Evolutionary conservation across 2,888 invertebrate genomes (phyloP), one percentile per base, ranked within the genome.

Genomic region (Brenthis daphne): DNA sequence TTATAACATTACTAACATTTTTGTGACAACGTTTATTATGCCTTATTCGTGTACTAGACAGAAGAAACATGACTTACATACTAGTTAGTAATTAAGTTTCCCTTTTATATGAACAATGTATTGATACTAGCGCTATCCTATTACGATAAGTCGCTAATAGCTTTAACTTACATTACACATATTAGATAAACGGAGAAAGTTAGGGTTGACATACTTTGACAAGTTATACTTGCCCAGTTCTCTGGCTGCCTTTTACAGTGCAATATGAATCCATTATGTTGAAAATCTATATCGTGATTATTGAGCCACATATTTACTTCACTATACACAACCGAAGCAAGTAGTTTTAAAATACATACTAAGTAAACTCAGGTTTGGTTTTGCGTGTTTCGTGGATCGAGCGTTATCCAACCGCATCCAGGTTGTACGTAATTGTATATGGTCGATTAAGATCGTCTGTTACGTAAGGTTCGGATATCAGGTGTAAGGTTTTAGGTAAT

Each of bases 391-490:
- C 56, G 69, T 73, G 69, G 58, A 51, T 37, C 37, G 64, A 61
- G 37, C 68, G 71, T 69, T 74, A 77, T 68, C 76, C 75, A 76
- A 77, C 74, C 72, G 70, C 73, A 73, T 72, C 73, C 72, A 70
- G 73, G 75, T 75, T 73, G 71, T 65, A 57, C 65, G 75, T 69
- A 73, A 75, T 76, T 74, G 74, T 74, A 76, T 68, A 74, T 69
- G 74, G 60, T 75, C 75, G 71, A 73, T 69, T 71, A 69, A 71
- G 72, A 74, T 71, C 67, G 70, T 50, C 65, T 64, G 47, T 74
- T 75, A 69, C 70, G 66, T 73, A 72, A 70, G 60, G 50, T 69
- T 63, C 58, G 11, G 54, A 61, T 65, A 70, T 70, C 72, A 66
- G 68, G 72, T 68, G 65, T 65, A 13, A 53, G 29, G 64, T 68